Percentiles rank a stretch among this genome's conserved stretches.
Evolutionary conservation across 2,113 vertebrate genomes (phyloP).

Genomic region (Limanda limanda): DNA sequence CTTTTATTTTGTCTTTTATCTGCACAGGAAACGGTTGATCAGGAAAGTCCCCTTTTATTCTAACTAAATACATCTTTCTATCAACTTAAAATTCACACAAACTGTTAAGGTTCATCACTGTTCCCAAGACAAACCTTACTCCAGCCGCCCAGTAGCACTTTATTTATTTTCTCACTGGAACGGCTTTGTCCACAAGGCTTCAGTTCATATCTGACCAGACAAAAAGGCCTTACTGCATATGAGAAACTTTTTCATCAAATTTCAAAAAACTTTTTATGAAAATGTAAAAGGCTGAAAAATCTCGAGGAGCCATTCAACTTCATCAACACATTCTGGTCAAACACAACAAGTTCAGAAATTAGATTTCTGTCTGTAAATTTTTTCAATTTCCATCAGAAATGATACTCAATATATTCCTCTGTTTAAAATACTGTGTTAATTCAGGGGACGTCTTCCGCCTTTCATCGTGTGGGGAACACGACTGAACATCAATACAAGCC

Average conservation of each 20-base stretch:
- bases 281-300: conserved; percentile 68
- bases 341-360: conserved; percentile 46
- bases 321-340: conserved; percentile 48
- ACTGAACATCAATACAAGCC: conserved; percentile 51
- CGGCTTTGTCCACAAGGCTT: conserved; percentile 59
- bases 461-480: conserved; percentile 53
- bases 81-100: conserved; percentile 62
- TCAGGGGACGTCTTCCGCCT: conserved; percentile 39
- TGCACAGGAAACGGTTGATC: conserved; percentile 77
- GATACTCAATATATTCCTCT: conserved; percentile 27
- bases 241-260: conserved; percentile 65
- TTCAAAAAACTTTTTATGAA: conserved; percentile 64
- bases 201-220: conserved; percentile 51
- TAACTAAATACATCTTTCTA: conserved; percentile 75
- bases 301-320: conserved; percentile 37
- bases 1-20: conserved; percentile 76
- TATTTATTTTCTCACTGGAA: conserved; percentile 16
- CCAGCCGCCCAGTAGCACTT: conserved; percentile 61
- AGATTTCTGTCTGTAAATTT: conserved; percentile 34
- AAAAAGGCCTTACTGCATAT: conserved; percentile 71
- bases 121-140: conserved; percentile 58
- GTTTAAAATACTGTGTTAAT: conserved; percentile 40
- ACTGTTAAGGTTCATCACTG: conserved; percentile 52
- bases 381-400: conserved; percentile 48
- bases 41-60: conserved; percentile 78